phyloP scores from a whole-genome alignment of 2,888 invertebrate genomes.

The Trilocha varians region DNA sequence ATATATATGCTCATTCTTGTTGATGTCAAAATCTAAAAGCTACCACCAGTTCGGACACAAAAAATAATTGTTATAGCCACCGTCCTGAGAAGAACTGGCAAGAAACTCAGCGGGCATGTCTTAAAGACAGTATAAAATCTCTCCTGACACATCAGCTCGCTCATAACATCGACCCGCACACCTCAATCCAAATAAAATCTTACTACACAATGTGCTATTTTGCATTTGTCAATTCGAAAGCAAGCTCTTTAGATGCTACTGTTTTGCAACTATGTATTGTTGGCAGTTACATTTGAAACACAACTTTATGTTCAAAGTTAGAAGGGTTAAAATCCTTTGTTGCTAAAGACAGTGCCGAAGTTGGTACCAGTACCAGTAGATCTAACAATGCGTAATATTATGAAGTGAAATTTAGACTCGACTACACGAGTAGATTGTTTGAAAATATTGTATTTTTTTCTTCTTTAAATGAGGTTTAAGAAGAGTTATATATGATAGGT shows the following conservation, averaged over 20 bases:
- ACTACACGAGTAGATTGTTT: too few relatives aligned
- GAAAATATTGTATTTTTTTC: too few relatives aligned
- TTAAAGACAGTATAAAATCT: too few relatives aligned
- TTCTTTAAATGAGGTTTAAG: too few relatives aligned
- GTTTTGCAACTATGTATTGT: constrained; percentile 55
- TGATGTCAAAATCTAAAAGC: too few relatives aligned
- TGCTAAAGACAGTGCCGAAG: constrained; percentile 9
- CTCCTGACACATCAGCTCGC: too few relatives aligned
- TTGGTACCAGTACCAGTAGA: constrained; percentile 18
- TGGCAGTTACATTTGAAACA: constrained; percentile 7
- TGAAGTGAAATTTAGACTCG: constrained; percentile 35
- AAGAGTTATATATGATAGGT: too few relatives aligned
- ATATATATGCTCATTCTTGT: too few relatives aligned
- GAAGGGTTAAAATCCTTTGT: constrained; percentile 17
- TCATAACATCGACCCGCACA: constrained; percentile 22
- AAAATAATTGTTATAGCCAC: too few relatives aligned
- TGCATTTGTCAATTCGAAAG: constrained; percentile 59
- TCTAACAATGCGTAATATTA: constrained; percentile 62
- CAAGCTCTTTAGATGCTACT: constrained; percentile 57
- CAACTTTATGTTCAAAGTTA: constrained; percentile 17
- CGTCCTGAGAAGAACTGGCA: too few relatives aligned
- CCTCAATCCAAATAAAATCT: not conserved
- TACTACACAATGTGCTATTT: constrained; percentile 62
- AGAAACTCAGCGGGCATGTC: too few relatives aligned
- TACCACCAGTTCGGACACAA: too few relatives aligned